These are phyloP conservation scores for Channallabes apus DNA, from an alignment of 2,797 vertebrate genomes.

Conservation along the genomic window DNA sequence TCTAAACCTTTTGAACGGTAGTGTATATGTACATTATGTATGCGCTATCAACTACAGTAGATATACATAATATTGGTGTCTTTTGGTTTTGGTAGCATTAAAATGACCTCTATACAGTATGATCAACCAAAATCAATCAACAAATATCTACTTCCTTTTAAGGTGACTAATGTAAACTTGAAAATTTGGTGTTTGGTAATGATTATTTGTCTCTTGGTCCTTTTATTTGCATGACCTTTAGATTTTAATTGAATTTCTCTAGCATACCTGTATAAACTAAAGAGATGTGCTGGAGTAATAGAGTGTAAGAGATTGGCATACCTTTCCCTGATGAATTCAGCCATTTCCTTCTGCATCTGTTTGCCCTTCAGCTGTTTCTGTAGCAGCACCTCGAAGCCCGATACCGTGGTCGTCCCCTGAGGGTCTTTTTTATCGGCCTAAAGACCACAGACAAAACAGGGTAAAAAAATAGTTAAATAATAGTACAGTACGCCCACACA, in stretches of 20 bases:
- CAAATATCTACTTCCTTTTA: not conserved
- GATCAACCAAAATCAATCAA: not conserved
- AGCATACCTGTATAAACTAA: not conserved
- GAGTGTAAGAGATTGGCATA: conserved; percentile 60
- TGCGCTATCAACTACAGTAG: not conserved
- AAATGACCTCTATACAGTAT: not conserved
- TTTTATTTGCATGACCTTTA: not conserved
- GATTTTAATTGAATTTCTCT: not conserved
- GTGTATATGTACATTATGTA: not conserved
- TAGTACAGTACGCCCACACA: not conserved
- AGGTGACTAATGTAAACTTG: not conserved
- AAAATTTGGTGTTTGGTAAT: not conserved
- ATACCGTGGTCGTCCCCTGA: conserved; percentile 84
- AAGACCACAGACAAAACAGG: conserved; percentile 18
- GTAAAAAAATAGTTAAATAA: conserved; percentile 11
- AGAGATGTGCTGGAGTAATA: not conserved
- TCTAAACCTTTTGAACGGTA: no score
- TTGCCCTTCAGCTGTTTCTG: conserved; percentile 98
- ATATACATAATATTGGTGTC: not conserved
- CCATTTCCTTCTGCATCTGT: conserved; percentile 98
- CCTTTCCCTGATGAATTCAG: conserved; percentile 95
- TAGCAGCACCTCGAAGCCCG: conserved; percentile 93
- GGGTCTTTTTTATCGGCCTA: conserved; percentile 94
- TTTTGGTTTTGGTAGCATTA: not conserved
- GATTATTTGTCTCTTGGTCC: not conserved